Base-by-base conservation (phyloP, 2,113 vertebrate species). In the Carassius gibelio region DNA sequence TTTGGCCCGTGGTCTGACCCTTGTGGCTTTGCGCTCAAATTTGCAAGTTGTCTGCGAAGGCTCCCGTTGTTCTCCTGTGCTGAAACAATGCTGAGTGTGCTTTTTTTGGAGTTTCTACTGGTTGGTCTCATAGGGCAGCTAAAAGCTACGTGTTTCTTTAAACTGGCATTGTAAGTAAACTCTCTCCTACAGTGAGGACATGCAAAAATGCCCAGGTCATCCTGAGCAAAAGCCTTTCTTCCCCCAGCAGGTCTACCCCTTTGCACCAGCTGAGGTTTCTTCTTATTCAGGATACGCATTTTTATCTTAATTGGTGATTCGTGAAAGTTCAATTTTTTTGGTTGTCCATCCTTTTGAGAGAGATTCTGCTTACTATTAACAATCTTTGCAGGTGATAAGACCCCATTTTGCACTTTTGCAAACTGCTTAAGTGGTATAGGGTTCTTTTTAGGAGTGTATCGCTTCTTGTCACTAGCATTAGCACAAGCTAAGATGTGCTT, bases 371-470 rank as follows among this genome's bases (percentile, higher is more conserved):
- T 95, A 2, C 93, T 90, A 42, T 97, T 95, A 9, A 96, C 82
- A 42, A 92, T 89, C 45, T 91, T 93, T 0, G 93, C 93, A 2
- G 92, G 90, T 0, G 92, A 93, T 61, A 95, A 87, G 86, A 97
- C 88, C 0, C 98, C 96, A 0, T 97, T 98, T 90, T 95, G 96
- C 8, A 94, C 92, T 85, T 96, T 97, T 66, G 97, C 95, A 14
- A 97, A 97, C 87, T 98, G 97, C 15, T 96, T 97, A 61, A 99
- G 90, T 0, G 98, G 98, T 0, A 99, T 96, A 0, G 98, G 98
- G 82, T 99, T 99, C 89, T 97, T 99, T 92, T 97, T 97, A 6
- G 98, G 98, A 0, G 98, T 99, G 84, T 99, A 99, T 48, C 98
- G 94, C 90, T 96, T 98, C 91, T 97, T 99, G 90, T 99, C 98